Base-by-base conservation (phyloP, 2,113 vertebrate genomes). In the Austrofundulus limnaeus region DNA sequence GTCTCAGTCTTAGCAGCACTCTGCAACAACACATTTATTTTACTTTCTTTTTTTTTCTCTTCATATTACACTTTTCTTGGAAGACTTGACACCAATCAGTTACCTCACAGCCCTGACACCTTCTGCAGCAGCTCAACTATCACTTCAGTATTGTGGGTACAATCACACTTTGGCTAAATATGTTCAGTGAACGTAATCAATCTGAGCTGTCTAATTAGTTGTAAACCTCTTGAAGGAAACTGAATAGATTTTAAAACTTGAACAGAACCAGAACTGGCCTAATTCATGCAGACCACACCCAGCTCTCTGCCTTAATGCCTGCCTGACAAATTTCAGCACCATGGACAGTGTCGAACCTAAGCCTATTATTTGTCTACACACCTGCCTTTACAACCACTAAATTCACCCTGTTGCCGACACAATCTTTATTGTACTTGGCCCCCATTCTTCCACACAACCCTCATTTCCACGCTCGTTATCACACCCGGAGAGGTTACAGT, bases 381-480 rank as follows among this genome's bases (percentile, higher is more conserved):
- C 79, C 85, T 85, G 79, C 77, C 82, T 71, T 54, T 73, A 81
- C 71, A 79, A 72, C 61, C 66, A 28, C 72, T 82, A 63, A 58
- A 79, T 80, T 81, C 75, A 72, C 57, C 80, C 78, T 54, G 70
- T 61, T 63, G 51, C 61, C 70, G 63, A 80, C 84, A 90, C 80
- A 87, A 79, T 85, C 78, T 57, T 76, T n/a, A 87, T 88, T 88
- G 85, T 89, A 16, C 64, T 79, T 74, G 9, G 59, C 70, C 57
- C n/a, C 80, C 70, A 87, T 87, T 87, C 80, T 87, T 85, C 68
- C 68, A 74, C 78, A 78, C 63, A 81, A 65, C 57, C 83, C 78
- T 87, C 77, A 88, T 89, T 89, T 91, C 83, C 85, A 88, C 75
- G 76, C 82, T 87, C 69, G 74, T 88, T 87, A 88, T 89, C 87